Conservation (phyloP, 2,113 vertebrate genomes). For the Lepus timidus region DNA sequence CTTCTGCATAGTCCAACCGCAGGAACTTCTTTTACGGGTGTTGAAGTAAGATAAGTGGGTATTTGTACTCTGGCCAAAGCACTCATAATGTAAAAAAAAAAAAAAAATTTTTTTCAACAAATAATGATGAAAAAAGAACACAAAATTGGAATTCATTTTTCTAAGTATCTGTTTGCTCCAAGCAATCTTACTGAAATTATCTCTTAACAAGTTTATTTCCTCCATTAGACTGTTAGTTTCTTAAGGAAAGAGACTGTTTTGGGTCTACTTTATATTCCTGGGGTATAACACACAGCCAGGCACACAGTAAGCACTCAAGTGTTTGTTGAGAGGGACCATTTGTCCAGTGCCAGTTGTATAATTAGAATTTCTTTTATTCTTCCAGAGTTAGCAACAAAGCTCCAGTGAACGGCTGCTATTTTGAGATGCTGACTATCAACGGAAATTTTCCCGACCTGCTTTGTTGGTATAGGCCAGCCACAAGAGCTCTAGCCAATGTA, state of each 20-base stretch:
- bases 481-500: constrained; percentile 51
- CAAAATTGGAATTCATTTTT: constrained; percentile 42
- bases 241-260: background rate
- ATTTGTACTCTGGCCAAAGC: constrained; percentile 31
- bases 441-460: constrained; percentile 70
- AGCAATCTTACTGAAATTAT: background rate
- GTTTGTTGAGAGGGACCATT: constrained; percentile 60
- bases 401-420: constrained; percentile 68
- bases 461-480: constrained; percentile 60
- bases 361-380: constrained; percentile 78
- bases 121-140: background rate
- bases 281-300: constrained; percentile 62
- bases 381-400: constrained; percentile 73
- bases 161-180: background rate
- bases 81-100: background rate
- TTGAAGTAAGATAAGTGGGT: background rate
- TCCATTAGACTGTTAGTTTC: background rate
- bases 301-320: constrained; percentile 57
- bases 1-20: constrained; percentile 44
- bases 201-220: background rate
- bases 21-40: background rate
- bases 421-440: constrained; percentile 71
- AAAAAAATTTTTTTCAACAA: background rate
- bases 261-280: constrained; percentile 69
- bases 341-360: constrained; percentile 72